Base-by-base conservation (phyloP, 2,797 vertebrate species). In the Syngnathus acus region DNA sequence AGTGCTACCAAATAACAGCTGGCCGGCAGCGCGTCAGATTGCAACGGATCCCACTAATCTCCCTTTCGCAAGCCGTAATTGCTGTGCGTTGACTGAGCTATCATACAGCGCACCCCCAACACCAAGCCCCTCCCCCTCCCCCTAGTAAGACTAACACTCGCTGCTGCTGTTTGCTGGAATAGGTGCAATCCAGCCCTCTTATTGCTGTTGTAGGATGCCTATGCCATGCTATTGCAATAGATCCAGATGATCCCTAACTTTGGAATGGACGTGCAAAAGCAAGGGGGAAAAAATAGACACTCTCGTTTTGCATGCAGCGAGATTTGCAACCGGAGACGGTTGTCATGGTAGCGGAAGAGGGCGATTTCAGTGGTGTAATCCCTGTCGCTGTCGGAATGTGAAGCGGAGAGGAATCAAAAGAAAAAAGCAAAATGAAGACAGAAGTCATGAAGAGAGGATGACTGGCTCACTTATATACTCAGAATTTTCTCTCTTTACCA, bases 321-420 rank as follows among this genome's bases (percentile, higher is more conserved):
- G n/a, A 43, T 57, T 57, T 53, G 51, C 51, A 14, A 53, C 65
- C 19, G 10, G 23, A 43, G 40, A 57, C 39, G 65, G 92, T 93
- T 92, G 90, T 89, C 90, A 93, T 93, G 89, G 91, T 90, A 92
- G 90, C 81, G 74, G 80, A 76, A 70, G 76, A 69, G 74, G 67
- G 84, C 85, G 84, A 88, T 87, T 88, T 90, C 80, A 82, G 80
- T 45, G 78, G 78, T 82, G 84, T 90, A 89, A 89, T 90, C 87
- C 86, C 84, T 79, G 76, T 74, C 83, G 84, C 86, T 78, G 84
- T 84, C 86, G 84, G 89, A 88, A 89, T 82, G 75, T 81, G 84
- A 88, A 80, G 84, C 83, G 47, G 79, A 78, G 81, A 82, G 72
- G 55, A 68, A 62, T 21, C 39, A 68, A 63, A 53, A 71, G 62